Evolutionary conservation across 2,888 invertebrate genomes (phyloP), one percentile per base, ranked within the genome.

Genomic region (Cryptosula pallasiana): DNA sequence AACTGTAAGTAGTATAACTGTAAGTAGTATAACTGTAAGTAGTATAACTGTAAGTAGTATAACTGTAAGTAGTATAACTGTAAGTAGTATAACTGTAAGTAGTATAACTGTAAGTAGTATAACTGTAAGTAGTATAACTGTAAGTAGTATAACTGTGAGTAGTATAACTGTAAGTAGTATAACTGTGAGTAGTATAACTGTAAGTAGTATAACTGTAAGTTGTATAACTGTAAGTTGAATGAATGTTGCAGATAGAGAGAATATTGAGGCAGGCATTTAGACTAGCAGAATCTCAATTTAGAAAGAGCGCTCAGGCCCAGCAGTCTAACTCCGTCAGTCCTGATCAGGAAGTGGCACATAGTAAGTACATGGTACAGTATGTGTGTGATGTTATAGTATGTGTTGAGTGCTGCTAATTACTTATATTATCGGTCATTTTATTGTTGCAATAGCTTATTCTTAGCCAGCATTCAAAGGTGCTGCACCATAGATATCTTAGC

Each of bases 181-280:
- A 20, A 45, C 45, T 45, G 45, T 45, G 9, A 45, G 45, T 45
- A 45, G 45, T 45, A 45, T 45, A 45, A 9, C 20, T 13, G 45
- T 20, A 20, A 20, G 20, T 45, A 45, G 9, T 13, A 45, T 9
- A 9, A 45, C 45, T 13, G 45, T 45, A 45, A n/a, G n/a, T n/a
- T n/a, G n/a, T n/a, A n/a, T n/a, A n/a, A n/a, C n/a, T n/a, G n/a
- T n/a, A n/a, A n/a, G n/a, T n/a, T n/a, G n/a, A n/a, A n/a, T n/a
- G n/a, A n/a, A n/a, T n/a, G n/a, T 78, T 76, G 1, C 75, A 85
- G 84, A 91, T 90, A 1, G 93, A 94, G 81, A 92, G 91, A 81
- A 89, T 92, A 76, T 87, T 93, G 35, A 92, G 91, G 81, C 91
- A 91, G 78, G 94, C 93, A 0, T 86, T 93, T 9, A 92, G 92